phyloP scores from a whole-genome alignment of 2,888 invertebrate genomes.

The Marasmarcha lunaedactyla region DNA sequence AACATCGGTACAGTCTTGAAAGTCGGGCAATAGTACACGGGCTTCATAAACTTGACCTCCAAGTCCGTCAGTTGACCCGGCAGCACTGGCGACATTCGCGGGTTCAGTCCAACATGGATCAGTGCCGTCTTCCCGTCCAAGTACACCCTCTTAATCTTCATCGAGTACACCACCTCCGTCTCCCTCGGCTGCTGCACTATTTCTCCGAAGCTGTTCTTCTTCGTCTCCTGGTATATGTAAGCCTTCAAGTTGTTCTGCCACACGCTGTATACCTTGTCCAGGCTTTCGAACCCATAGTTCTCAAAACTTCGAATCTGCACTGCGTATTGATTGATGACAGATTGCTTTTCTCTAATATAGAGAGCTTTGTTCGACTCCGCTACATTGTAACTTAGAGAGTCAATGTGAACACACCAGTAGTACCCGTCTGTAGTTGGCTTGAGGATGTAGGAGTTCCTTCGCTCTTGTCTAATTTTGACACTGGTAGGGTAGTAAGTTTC shows the following conservation, averaged over 20 bases:
- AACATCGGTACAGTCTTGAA: conserved; percentile 21
- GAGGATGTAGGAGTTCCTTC: conserved; percentile 25
- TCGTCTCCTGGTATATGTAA: conserved; percentile 38
- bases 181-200: conserved; percentile 21
- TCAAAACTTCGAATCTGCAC: conserved; percentile 24
- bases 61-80: conserved; percentile 39
- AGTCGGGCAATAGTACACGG: conserved; percentile 34
- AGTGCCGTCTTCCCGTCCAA: conserved; percentile 34
- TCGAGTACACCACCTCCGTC: conserved; percentile 22
- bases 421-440: conserved; percentile 40
- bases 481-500: conserved; percentile 28
- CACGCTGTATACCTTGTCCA: conserved; percentile 18
- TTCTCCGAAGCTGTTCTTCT: conserved; percentile 16
- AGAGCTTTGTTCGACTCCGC: conserved; percentile 41
- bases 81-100: conserved; percentile 27
- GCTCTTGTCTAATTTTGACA: conserved; percentile 25
- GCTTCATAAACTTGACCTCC: conserved; percentile 33
- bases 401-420: conserved; percentile 50
- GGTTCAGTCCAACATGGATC: conserved; percentile 35
- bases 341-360: conserved; percentile 35
- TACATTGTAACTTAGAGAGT: conserved; percentile 29
- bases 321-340: conserved; percentile 32
- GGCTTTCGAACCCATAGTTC: conserved; percentile 11
- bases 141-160: conserved; percentile 37
- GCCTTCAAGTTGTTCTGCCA: conserved; percentile 40